These are phyloP conservation scores for Rhopalosiphum nymphaeae DNA, from an alignment of 2,888 invertebrate genomes.

Conservation along the genomic window DNA sequence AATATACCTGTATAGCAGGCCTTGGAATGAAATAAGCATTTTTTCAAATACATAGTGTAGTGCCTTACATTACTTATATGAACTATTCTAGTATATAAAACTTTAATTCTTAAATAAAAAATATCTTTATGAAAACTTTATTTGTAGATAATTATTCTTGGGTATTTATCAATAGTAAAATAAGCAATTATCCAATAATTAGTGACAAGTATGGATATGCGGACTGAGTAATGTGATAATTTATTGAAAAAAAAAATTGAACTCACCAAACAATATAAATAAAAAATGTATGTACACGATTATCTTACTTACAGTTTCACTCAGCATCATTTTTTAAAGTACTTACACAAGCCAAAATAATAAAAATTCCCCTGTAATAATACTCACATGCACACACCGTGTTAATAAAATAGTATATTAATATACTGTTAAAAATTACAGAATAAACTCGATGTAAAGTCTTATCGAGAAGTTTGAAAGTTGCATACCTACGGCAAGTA, in stretches of 20 bases:
- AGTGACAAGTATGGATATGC: not conserved
- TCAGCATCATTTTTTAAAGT: not conserved
- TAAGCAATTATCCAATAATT: not conserved
- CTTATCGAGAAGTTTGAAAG: not conserved
- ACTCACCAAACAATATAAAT: not conserved
- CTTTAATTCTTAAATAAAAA: not conserved
- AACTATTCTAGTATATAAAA: not conserved
- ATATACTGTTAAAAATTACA: not conserved
- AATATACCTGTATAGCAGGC: not conserved
- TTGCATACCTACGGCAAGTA: not conserved
- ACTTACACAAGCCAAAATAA: not conserved
- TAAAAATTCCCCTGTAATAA: not conserved
- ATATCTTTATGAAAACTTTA: not conserved
- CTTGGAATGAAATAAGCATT: not conserved
- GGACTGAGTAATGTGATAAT: not conserved
- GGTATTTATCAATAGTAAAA: not conserved
- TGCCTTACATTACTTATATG: not conserved
- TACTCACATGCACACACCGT: not conserved
- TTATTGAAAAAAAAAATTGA: not conserved
- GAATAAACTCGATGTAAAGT: not conserved
- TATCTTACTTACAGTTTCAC: not conserved
- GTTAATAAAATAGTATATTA: not conserved
- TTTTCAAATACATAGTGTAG: not conserved
- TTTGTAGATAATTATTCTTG: not conserved
- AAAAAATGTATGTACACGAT: not conserved